Evolutionary conservation across 37 sponge, comb jelly and placozoan genomes (phyloP).

Genomic region (Ianthella basta): DNA sequence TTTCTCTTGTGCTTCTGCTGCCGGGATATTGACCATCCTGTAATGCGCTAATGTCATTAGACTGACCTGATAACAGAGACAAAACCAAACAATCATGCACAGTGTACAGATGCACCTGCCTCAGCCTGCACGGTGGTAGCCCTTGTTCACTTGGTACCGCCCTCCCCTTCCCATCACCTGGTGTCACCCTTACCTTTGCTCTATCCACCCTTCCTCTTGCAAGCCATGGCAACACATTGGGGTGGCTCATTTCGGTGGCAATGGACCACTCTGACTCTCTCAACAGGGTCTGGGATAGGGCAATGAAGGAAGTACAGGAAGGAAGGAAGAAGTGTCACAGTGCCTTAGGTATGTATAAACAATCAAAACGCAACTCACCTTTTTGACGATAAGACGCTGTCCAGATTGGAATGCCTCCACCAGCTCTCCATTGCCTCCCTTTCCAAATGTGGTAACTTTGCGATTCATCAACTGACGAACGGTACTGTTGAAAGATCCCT

Average conservation of each 20-base stretch:
- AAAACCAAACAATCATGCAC: too few relatives aligned
- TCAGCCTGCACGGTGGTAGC: too few relatives aligned
- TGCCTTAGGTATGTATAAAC: too few relatives aligned
- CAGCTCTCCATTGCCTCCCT: slow-evolving; percentile 14
- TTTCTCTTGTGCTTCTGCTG: too few relatives aligned
- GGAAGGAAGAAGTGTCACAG: too few relatives aligned
- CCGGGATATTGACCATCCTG: too few relatives aligned
- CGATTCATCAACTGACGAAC: slow-evolving; percentile 12
- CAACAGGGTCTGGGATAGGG: neutral
- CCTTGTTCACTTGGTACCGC: too few relatives aligned
- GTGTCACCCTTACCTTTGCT: too few relatives aligned
- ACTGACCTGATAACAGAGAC: too few relatives aligned
- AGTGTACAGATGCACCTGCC: too few relatives aligned
- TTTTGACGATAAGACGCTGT: slow-evolving; percentile 13
- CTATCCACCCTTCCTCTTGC: neutral
- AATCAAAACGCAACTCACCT: neutral
- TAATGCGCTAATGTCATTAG: too few relatives aligned
- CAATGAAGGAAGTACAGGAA: neutral
- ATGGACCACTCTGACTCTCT: slow-evolving; percentile 13
- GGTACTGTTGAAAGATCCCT: neutral
- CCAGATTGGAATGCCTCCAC: slow-evolving; percentile 6
- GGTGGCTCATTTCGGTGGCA: neutral
- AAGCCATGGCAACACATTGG: neutral
- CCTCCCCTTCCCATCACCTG: too few relatives aligned
- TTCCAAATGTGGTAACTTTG: neutral